A percentile compares a stretch with the other conserved stretches of the same genome.
These are phyloP conservation scores for Masticophis lateralis DNA, from an alignment of 2,797 vertebrate species.

Conservation along the genomic window DNA sequence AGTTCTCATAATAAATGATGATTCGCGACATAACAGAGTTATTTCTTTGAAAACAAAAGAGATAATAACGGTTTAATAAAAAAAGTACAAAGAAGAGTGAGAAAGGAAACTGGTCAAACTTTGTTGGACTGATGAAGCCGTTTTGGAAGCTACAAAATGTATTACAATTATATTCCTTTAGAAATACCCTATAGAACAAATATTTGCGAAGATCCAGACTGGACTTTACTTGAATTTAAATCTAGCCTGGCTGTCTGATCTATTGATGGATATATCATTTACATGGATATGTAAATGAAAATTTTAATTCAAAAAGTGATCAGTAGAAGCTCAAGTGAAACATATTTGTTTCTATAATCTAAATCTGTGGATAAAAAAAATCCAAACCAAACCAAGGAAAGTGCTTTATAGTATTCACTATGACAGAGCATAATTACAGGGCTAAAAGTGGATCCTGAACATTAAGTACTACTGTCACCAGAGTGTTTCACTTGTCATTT, in stretches of 20 bases:
- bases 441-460: not conserved
- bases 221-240: not conserved
- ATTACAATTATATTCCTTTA: not conserved
- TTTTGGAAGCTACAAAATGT: not conserved
- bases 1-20: not conserved
- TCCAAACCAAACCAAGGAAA: not conserved
- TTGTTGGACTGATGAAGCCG: not conserved
- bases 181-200: not conserved
- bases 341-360: not conserved
- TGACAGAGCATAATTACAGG: not conserved
- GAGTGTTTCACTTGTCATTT: not conserved
- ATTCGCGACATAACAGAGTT: not conserved
- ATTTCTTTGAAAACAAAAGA: not conserved
- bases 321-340: not conserved
- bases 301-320: not conserved
- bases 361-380: not conserved
- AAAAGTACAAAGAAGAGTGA: not conserved
- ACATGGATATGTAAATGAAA: not conserved
- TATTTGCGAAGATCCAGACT: not conserved
- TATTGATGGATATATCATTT: not conserved
- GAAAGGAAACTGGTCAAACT: not conserved
- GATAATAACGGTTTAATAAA: not conserved
- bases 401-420: not conserved
- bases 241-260: not conserved
- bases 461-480: not conserved